Evolutionary conservation across 2,888 invertebrate genomes (phyloP), one percentile per base, ranked within the genome.

Genomic region (Pocota personata): DNA sequence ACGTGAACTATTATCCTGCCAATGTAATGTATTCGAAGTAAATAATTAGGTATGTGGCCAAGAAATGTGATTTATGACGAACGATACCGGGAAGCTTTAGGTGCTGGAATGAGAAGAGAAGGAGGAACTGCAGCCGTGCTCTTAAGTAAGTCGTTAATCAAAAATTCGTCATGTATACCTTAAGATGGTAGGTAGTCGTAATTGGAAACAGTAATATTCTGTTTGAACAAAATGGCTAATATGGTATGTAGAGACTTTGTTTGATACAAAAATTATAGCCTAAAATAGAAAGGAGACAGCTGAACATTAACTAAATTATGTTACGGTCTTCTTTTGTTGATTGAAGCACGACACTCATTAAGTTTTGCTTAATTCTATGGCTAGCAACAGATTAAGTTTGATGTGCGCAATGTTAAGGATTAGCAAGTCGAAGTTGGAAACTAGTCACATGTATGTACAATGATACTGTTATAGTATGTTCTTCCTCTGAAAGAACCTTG

Each of bases 111-210:
- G 43, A 7, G 27, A 3, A n/a, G n/a, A 1, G 37, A 37, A 37
- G 14, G 3, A 14, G 12, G 16, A 14, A 35, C 24, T 55, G 50
- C 19, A 35, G 40, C n/a, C n/a, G n/a, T 62, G 14, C 73, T 19
- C 27, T 30, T 43, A 58, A 55, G 21, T 55, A 27, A 62, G 62
- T 75, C 75, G 52, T 75, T 75, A 75, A 75, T 75, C 75, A 75
- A 55, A 55, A 75, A 75, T 64, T 75, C 75, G 64, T 75, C 73
- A 62, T 48, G 48, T 46, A 4, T 7, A 12, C 10, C 10, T 10
- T 21, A 48, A 21, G 48, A 21, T 10, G 21, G 48, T 8, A 1
- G 2, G 3, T 16, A 19, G 6, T 14, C 6, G 21, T 19, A 48
- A 48, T 48, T 21, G 21, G 48, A 21, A 21, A 48, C 21, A 10